Base-by-base conservation (phyloP, 2,888 invertebrate species). In the Actias luna region DNA sequence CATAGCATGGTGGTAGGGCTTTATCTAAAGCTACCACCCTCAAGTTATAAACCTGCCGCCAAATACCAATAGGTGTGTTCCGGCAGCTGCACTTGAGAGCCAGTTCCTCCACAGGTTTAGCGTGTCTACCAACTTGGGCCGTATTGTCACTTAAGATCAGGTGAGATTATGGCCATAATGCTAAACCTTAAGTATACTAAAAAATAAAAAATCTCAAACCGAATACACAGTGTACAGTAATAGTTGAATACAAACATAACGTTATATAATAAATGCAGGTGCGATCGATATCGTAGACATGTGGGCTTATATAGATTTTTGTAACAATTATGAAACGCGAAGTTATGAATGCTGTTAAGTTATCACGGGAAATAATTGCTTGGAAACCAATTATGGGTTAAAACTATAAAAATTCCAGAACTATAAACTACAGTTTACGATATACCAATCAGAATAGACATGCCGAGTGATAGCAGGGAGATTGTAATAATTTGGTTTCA, bases 201-300 rank as follows among this genome's bases (percentile, higher is more conserved):
- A n/a, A n/a, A n/a, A n/a, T n/a, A n/a, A n/a, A n/a, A n/a, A 42
- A 18, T 18, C 4, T n/a, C 12, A 50, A 50, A 25, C 1, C 12
- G 22, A 12, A 46, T 46, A 10, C 8, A 46, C 18, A 46, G 18
- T 8, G 10, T 46, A 46, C 5, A 12, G 46, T 50, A 22, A 50
- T 25, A 12, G 25, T 55, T 52, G 3, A 27, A 25, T 16, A 52
- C 5, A 55, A 29, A 29, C n/a, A 16, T 29, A 55, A 27, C 29
- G 55, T 59, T 59, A 59, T 35, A 58, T 59, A 36, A n/a, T 29
- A 67, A 68, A 80, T 79, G 82, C 79, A 79, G 82, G 84, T 80
- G 16, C 29, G 55, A 16, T 55, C 55, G 29, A 55, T 55, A 3
- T 14, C 7, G 5, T 55, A 55, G n/a, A 55, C 29, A 29, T 55